Base-by-base conservation (phyloP, 2,113 vertebrate species). In the Amazona guildingii region DNA sequence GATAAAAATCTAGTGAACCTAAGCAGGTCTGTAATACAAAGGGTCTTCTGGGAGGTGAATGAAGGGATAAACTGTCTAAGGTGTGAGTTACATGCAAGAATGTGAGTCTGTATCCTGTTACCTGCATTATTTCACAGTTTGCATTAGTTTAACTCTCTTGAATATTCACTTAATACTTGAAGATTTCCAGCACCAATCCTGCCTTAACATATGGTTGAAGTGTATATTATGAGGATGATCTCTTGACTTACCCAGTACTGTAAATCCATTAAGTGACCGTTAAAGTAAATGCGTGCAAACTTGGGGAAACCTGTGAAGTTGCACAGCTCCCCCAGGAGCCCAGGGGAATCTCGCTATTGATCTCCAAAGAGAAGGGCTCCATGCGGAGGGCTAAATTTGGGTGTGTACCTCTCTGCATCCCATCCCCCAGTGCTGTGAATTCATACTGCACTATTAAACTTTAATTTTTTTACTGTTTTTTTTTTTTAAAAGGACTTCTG, bases 1-100 rank as follows among this genome's bases (percentile, higher is more conserved):
- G 96, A 97, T 96, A 97, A 97, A 97, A 97, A 97, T 97, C 90
- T 95, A 49, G 92, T 92, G 86, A 94, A 92, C 48, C 96, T 93
- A 97, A 94, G 91, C 88, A 91, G 90, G 92, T 83, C 94, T 94
- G 86, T 95, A 87, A 94, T 73, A 95, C 96, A 97, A 94, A 96
- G 96, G 66, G 70, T 92, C 95, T 96, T 96, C 86, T 94, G 63
- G 88, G 94, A 96, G 91, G 92, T 95, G 92, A 96, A 96, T 92
- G 95, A 94, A 92, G 92, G 94, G 92, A 93, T 97, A 95, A 93
- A 95, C 87, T 89, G 85, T 92, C 77, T 75, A 79, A 95, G 82
- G 37, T 5, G 20, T 84, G 83, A 72, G 51, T 95, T 96, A 74
- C 83, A 85, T 96, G 95, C 94, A 96, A 94, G 95, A 95, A 96